Conservation (phyloP, 2,113 vertebrate species). For the Aptenodytes forsteri region DNA sequence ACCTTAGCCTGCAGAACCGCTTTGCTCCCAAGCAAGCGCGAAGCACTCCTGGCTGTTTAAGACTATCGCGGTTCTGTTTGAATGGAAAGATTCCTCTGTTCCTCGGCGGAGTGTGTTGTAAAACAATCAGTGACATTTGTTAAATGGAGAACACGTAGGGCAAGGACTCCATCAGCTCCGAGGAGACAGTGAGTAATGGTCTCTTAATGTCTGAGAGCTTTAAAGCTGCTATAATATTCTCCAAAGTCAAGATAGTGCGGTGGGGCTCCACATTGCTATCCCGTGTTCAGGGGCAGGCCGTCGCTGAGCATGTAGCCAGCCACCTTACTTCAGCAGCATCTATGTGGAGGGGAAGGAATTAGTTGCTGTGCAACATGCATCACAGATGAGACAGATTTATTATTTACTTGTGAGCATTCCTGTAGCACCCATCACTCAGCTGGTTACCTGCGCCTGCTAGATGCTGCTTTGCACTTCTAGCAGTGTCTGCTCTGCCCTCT, state of each 20-base stretch:
- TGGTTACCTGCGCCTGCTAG: background rate
- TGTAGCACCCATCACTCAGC: background rate
- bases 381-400: constrained; percentile 20
- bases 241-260: background rate
- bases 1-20: background rate
- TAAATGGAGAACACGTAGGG: constrained; percentile 58
- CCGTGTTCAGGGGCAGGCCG: background rate
- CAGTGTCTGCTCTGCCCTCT: background rate
- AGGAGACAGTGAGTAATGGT: constrained; percentile 63
- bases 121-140: constrained; percentile 64
- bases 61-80: background rate
- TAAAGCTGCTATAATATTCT: constrained; percentile 46
- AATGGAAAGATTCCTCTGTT: constrained; percentile 37
- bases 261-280: background rate
- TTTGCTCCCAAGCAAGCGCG: rapidly evolving
- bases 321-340: background rate
- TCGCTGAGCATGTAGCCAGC: rapidly evolving
- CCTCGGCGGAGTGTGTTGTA: background rate
- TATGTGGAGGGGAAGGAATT: background rate
- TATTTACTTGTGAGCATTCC: background rate
- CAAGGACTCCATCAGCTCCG: constrained; percentile 41
- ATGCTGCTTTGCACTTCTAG: background rate
- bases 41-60: background rate
- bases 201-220: constrained; percentile 49
- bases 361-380: background rate